phyloP scores from a whole-genome alignment of 2,888 invertebrate species.

The Osmoderma eremita region DNA sequence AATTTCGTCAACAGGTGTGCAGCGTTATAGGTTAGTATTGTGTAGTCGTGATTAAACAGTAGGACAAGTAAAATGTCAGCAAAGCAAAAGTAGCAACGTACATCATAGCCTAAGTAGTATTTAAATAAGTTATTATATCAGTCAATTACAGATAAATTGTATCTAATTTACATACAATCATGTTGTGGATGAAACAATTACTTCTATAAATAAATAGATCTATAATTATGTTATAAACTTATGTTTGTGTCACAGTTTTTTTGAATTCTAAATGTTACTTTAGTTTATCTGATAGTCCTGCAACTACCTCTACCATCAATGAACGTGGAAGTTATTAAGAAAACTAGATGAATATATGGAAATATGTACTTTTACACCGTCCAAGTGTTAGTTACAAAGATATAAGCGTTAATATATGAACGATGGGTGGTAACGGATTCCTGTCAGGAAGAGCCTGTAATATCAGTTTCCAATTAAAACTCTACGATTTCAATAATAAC shows the following conservation, averaged over 20 bases:
- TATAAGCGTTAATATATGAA: slow-evolving; percentile 1
- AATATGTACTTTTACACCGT: too few relatives aligned
- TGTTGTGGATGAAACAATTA: slow-evolving; percentile 14
- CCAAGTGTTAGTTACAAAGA: background rate
- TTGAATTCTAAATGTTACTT: too few relatives aligned
- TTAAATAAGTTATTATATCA: slow-evolving; percentile 32
- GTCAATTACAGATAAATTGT: slow-evolving; percentile 30
- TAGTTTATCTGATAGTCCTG: too few relatives aligned
- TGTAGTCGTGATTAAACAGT: slow-evolving; percentile 22
- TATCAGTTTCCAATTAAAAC: slow-evolving; percentile 40
- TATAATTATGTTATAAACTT: background rate
- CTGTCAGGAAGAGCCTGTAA: slow-evolving; percentile 1
- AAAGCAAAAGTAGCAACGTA: background rate
- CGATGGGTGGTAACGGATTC: background rate
- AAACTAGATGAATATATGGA: too few relatives aligned
- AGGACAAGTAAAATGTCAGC: background rate
- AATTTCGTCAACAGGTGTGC: slow-evolving; percentile 7
- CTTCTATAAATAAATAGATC: slow-evolving; percentile 14
- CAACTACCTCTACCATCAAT: too few relatives aligned
- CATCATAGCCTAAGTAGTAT: background rate
- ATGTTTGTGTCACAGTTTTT: too few relatives aligned
- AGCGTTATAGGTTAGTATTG: slow-evolving; percentile 18
- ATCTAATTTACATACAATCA: slow-evolving; percentile 31
- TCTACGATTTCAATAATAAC: slow-evolving; percentile 39
- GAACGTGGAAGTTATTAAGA: too few relatives aligned